These are phyloP conservation scores for Bombus ignitus DNA, from an alignment of 1,140 invertebrate species.

Conservation along the genomic window DNA sequence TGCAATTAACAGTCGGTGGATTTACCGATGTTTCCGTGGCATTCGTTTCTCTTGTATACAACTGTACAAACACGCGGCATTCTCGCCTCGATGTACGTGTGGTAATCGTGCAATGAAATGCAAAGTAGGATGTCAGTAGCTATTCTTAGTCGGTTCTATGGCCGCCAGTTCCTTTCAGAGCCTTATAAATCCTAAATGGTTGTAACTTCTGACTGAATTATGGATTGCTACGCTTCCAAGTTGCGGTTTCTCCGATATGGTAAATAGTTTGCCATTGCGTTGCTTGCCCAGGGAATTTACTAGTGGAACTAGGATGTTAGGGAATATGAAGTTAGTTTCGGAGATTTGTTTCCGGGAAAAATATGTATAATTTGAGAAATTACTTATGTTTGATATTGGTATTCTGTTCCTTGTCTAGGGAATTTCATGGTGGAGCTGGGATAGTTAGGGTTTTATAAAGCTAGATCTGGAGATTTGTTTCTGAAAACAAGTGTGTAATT, in stretches of 20 bases:
- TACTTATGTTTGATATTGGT: too few relatives aligned
- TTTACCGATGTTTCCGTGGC: neutral
- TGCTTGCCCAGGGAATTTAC: too few relatives aligned
- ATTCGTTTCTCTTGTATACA: neutral
- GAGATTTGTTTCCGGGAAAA: too few relatives aligned
- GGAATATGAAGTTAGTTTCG: too few relatives aligned
- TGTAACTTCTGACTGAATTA: neutral
- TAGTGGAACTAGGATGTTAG: too few relatives aligned
- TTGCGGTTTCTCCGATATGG: neutral
- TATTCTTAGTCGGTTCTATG: conserved; percentile 7
- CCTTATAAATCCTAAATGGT: neutral
- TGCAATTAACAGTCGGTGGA: conserved; percentile 7
- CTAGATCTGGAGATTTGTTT: too few relatives aligned
- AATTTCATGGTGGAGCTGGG: too few relatives aligned
- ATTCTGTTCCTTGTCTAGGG: too few relatives aligned
- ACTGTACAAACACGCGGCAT: neutral
- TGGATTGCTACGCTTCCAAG: neutral
- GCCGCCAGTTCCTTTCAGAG: neutral
- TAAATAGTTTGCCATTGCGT: neutral
- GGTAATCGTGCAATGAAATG: conserved; percentile 1
- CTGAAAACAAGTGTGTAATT: too few relatives aligned
- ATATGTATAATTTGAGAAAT: too few relatives aligned
- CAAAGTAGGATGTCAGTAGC: conserved; percentile 6
- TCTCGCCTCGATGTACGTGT: neutral
- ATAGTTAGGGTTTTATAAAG: too few relatives aligned